Evolutionary conservation across 1,140 invertebrate species (phyloP).

Genomic region (fruit fly (Drosophila melanogaster)): Release_6_plus_ISO1_MT NT_033779.5:13926001-13926500

Average conservation of each 20-base stretch:
- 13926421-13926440: slow-evolving; percentile 26
- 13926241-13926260: slow-evolving; percentile 58
- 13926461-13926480: slow-evolving; percentile 7
- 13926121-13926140: slow-evolving; percentile 74
- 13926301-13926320: slow-evolving; percentile 56
- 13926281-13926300: slow-evolving; percentile 53
- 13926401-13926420: slow-evolving; percentile 6
- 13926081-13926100: slow-evolving; percentile 79
- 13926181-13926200: slow-evolving; percentile 10
- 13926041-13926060: slow-evolving; percentile 63
- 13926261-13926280: slow-evolving; percentile 38
- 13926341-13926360: slow-evolving; percentile 70
- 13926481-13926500: slow-evolving; percentile 42
- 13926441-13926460: slow-evolving; percentile 31
- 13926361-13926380: neutral
- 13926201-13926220: slow-evolving; percentile 45
- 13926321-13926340: slow-evolving; percentile 70
- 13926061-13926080: slow-evolving; percentile 64
- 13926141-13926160: slow-evolving; percentile 38
- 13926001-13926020: slow-evolving; percentile 19
- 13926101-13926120: slow-evolving; percentile 79
- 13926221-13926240: slow-evolving; percentile 59
- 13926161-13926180: slow-evolving; percentile 16
- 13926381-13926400: neutral
- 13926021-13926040: slow-evolving; percentile 36